phyloP scores from a whole-genome alignment of 2,797 vertebrate species.

The Phrynocephalus forsythii region DNA sequence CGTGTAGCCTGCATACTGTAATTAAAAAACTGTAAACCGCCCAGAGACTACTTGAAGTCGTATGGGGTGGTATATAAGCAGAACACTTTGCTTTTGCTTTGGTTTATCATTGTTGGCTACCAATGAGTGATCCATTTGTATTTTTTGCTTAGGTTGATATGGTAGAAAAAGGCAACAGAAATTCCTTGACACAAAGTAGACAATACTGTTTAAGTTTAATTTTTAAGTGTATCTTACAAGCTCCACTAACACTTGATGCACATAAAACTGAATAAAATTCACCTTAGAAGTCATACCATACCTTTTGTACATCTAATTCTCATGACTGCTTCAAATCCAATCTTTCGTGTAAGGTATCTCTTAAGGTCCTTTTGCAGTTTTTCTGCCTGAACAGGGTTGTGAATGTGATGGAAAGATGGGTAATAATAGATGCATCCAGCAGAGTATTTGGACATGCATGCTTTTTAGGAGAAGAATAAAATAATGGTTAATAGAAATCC shows the following conservation, averaged over 20 bases:
- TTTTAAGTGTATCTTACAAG: background rate
- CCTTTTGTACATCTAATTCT: constrained; percentile 99
- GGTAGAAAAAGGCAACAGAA: background rate
- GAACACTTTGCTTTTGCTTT: no score
- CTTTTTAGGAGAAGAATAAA: constrained; percentile 74
- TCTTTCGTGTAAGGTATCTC: constrained; percentile 94
- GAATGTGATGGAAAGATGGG: constrained; percentile 90
- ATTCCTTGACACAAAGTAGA: background rate
- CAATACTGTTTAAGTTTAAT: background rate
- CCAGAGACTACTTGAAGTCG: no score
- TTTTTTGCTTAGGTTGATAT: background rate
- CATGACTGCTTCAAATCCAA: constrained; percentile 99
- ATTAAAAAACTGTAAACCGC: no score
- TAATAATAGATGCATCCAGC: constrained; percentile 96
- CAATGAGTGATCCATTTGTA: background rate
- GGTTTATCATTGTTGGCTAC: no score
- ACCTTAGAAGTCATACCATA: constrained; percentile 60
- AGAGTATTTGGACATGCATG: constrained; percentile 94
- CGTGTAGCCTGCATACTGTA: no score
- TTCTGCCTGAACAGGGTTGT: constrained; percentile 88
- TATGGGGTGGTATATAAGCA: no score
- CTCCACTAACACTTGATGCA: background rate
- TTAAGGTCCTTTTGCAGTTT: constrained; percentile 94
- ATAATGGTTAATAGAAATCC: background rate
- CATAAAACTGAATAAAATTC: background rate